These are phyloP conservation scores for Leptothorax acervorum DNA, from an alignment of 2,888 invertebrate genomes.

Conservation along the genomic window DNA sequence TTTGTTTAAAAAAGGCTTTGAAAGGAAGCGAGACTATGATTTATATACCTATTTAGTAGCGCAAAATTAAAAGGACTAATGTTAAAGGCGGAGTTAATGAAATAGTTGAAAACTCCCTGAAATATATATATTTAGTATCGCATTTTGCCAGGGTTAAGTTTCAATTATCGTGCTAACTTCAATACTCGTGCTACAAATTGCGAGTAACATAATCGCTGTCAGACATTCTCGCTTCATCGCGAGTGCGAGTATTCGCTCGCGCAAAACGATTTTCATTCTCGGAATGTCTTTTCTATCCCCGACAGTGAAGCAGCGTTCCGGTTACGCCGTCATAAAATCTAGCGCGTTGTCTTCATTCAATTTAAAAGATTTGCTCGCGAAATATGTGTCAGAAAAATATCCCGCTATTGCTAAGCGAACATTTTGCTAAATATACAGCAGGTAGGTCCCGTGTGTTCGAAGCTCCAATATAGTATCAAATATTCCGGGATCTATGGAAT, in stretches of 20 bases:
- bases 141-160: constrained; percentile 12
- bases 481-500: constrained; percentile 40
- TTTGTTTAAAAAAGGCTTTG: constrained; percentile 16
- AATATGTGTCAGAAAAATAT: constrained; percentile 54
- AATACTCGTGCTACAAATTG: constrained; percentile 29
- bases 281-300: constrained; percentile 47
- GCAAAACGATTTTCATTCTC: constrained; percentile 39
- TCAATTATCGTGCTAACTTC: constrained; percentile 17
- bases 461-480: constrained; percentile 41
- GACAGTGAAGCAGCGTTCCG: constrained; percentile 11
- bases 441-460: neutral
- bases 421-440: constrained; percentile 46
- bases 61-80: neutral
- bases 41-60: neutral
- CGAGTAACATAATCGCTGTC: constrained; percentile 38
- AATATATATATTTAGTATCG: neutral
- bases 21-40: neutral
- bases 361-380: constrained; percentile 50
- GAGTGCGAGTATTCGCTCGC: constrained; percentile 18
- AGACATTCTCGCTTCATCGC: constrained; percentile 35
- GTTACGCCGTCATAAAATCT: constrained; percentile 44
- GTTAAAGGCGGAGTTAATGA: neutral
- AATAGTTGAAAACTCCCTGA: constrained; percentile 12
- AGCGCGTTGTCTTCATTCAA: constrained; percentile 45
- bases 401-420: constrained; percentile 17